Base-by-base conservation (phyloP, 2,113 vertebrate species). In the Verasper variegatus region DNA sequence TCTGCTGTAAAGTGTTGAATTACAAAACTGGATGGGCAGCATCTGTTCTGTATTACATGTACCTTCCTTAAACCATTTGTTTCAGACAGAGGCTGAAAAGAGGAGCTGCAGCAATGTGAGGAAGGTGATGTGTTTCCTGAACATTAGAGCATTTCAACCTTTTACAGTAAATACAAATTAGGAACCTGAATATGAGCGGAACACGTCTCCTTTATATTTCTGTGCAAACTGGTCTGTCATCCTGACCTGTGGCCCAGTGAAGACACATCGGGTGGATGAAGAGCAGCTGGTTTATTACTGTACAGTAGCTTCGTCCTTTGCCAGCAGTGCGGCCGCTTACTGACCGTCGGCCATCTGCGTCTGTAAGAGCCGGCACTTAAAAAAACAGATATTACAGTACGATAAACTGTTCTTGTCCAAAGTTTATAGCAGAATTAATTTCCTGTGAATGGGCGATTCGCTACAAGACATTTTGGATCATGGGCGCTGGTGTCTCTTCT, bases 251-350 rank as follows among this genome's bases (percentile, higher is more conserved):
- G 75, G 71, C 54, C 71, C 74, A 74, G 59, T 26, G 14, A 10
- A 37, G 57, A 62, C 62, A 72, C 35, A 9, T 37, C 35, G 1
- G 9, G 8, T 37, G 35, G 35, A 10, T 9, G 35, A 37, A 42
- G 47, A 60, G 68, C 63, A 52, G 70, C 47, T 62, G 59, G 68
- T 76, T 76, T 54, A 54, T 69, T 54, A 40, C 45, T 27, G 31
- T 52, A 64, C 45, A 14, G 66, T 35, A 54, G 74, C 62, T 76
- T 68, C 69, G 79, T 86, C 80, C 76, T 87, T 80, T 79, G 80
- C 71, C 1, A 3, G 35, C 63, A 24, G 42, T 1, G 14, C 0
- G 3, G n/a, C 51, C 47, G 68, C 42, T 37, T 24, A n/a, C 59
- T 57, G 59, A 75, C 58, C 21, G 27, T 0, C 17, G 57, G 74